Evolutionary conservation across 1,140 invertebrate genomes (phyloP), one percentile per base, ranked within the genome.

Genomic region (Saccostrea echinata): DNA sequence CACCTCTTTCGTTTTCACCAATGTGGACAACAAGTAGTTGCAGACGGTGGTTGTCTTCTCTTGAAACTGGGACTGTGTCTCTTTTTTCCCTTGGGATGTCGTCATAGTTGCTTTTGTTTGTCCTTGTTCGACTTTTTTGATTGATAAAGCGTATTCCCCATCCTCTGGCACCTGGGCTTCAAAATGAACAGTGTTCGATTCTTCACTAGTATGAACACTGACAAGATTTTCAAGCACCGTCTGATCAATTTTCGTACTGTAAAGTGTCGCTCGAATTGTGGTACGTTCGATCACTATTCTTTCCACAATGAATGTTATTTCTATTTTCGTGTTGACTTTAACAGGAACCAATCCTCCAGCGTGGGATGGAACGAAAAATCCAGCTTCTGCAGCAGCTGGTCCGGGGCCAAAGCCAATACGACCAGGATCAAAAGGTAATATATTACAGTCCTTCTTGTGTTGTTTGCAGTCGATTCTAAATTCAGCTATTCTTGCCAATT

Each of bases 391-490:
- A 11, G 84, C 80, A 21, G 33, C 24, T 12, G 90, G 89, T 30
- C 90, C 90, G 24, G 90, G 90, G 11, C 90, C 90, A 86, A 88
- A 91, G 0, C 90, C 90, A 33, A 89, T 84, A 24, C 80, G 52
- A 16, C 81, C 85, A 21, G 86, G 85, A 61, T 88, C 84, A 30
- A 91, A 80, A 11, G 90, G 90, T 18, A 87, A n/a, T 13, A 88
- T 64, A 24, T 64, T 85, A 30, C 86, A 89, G 52, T 80, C 83
- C 3, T 86, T n/a, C 68, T 80, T 88, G 1, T 35, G 35, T 27
- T 55, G 55, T 4, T 87, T 76, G 82, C 90, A 91, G 18, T 88
- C 71, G 3, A 91, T 81, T 82, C 71, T 85, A 53, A 90, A 89
- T 43, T 89, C 89, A 27, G 43, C 85, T 16, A 91, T 21, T 21